These are phyloP conservation scores for Poeciliopsis turrubarensis DNA, from an alignment of 2,113 vertebrate genomes.

Conservation along the genomic window DNA sequence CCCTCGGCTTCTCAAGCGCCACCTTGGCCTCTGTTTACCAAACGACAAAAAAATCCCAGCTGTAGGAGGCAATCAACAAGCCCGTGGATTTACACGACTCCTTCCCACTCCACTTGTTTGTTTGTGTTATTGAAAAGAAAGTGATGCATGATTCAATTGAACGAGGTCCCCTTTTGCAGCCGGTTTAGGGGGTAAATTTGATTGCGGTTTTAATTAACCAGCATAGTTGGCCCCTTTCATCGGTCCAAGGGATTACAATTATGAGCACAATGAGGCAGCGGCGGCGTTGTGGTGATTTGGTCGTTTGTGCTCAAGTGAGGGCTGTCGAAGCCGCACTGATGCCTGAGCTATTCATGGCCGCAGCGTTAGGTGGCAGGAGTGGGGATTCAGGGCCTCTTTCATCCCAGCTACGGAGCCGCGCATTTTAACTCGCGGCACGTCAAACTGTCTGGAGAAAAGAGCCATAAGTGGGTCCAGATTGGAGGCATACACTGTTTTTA, in stretches of 20 bases:
- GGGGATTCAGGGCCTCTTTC: slow-evolving; percentile 40
- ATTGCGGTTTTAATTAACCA: slow-evolving; percentile 82
- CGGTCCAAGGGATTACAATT: slow-evolving; percentile 79
- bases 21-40: slow-evolving; percentile 68
- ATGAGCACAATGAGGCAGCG: slow-evolving; percentile 71
- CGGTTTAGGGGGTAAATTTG: slow-evolving; percentile 77
- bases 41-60: slow-evolving; percentile 63
- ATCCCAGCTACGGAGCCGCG: slow-evolving; percentile 22
- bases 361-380: slow-evolving; percentile 36
- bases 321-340: slow-evolving; percentile 55
- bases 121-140: slow-evolving; percentile 73
- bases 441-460: not conserved
- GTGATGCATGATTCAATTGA: slow-evolving; percentile 75
- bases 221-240: slow-evolving; percentile 76
- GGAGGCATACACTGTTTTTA: not conserved
- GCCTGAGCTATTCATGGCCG: slow-evolving; percentile 40
- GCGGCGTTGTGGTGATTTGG: slow-evolving; percentile 65
- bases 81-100: slow-evolving; percentile 60
- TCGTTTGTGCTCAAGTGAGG: slow-evolving; percentile 64
- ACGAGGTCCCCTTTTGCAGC: slow-evolving; percentile 68
- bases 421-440: not conserved
- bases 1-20: slow-evolving; percentile 47
- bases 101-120: slow-evolving; percentile 62
- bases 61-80: slow-evolving; percentile 68
- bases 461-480: too few species aligned